phyloP scores from a whole-genome alignment of 2,888 invertebrate genomes.

The Mythimna loreyi region DNA sequence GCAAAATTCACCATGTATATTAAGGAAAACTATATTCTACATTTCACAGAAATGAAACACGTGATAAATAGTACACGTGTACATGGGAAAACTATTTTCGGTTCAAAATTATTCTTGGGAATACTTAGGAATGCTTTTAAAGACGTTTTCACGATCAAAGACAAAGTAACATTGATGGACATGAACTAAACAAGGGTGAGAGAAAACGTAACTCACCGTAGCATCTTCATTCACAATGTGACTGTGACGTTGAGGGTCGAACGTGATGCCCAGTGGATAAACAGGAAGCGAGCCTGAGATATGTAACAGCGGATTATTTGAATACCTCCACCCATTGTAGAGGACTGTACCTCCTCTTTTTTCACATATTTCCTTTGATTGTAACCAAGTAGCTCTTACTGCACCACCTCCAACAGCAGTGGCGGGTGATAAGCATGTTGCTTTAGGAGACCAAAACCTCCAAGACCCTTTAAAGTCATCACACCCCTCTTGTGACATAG shows the following conservation, averaged over 20 bases:
- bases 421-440: conserved; percentile 78
- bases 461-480: conserved; percentile 67
- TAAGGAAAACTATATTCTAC: conserved; percentile 21
- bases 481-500: conserved; percentile 73
- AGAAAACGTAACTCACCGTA: conserved; percentile 52
- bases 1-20: neutral
- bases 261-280: conserved; percentile 79
- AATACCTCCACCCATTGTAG: conserved; percentile 84
- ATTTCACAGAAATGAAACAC: conserved; percentile 20
- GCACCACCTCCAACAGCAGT: conserved; percentile 74
- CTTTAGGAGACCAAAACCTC: conserved; percentile 79
- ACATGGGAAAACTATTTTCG: conserved; percentile 25
- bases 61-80: neutral
- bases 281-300: conserved; percentile 62
- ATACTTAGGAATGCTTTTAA: conserved; percentile 47
- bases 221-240: conserved; percentile 70
- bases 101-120: conserved; percentile 31
- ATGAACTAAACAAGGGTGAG: conserved; percentile 48
- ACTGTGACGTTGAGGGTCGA: conserved; percentile 68
- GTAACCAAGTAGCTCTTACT: conserved; percentile 83
- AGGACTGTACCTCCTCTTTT: conserved; percentile 77
- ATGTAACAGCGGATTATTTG: conserved; percentile 75
- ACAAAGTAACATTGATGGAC: conserved; percentile 50
- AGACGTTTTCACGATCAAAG: conserved; percentile 45
- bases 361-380: conserved; percentile 78